A percentile compares a stretch with the other conserved stretches of the same genome.
phyloP scores from a whole-genome alignment of 2,888 invertebrate genomes.

The Cerastis leucographa region DNA sequence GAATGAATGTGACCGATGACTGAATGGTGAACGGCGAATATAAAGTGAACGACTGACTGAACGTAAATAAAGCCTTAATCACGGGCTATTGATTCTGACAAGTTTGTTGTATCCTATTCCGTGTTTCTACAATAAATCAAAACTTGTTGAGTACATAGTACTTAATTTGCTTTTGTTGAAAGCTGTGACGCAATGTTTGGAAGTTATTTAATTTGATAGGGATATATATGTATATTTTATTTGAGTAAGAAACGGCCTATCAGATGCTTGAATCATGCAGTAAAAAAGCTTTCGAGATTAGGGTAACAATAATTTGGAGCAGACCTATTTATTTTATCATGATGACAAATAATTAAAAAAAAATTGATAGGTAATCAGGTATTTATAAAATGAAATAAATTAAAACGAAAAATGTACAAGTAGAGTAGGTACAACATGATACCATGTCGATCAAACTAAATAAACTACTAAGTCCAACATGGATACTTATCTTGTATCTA shows the following conservation, averaged over 20 bases:
- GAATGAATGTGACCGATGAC: slow-evolving; percentile 27
- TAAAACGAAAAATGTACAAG: not conserved
- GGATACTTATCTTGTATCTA: not conserved
- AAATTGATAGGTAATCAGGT: not conserved
- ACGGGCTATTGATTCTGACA: slow-evolving; percentile 34
- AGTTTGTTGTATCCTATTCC: slow-evolving; percentile 11
- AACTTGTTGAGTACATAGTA: slow-evolving; percentile 15
- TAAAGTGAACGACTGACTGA: slow-evolving; percentile 38
- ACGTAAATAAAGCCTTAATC: slow-evolving; percentile 31
- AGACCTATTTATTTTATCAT: not conserved
- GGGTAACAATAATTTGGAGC: slow-evolving; percentile 21
- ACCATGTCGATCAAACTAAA: not conserved
- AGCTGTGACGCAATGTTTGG: not conserved
- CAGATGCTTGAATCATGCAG: not conserved
- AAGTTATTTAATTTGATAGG: slow-evolving; percentile 2
- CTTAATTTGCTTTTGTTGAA: slow-evolving; percentile 39
- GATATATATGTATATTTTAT: slow-evolving; percentile 2
- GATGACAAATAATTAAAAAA: not conserved
- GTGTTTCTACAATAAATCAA: slow-evolving; percentile 36
- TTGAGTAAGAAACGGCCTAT: not conserved
- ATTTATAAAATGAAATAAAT: not conserved
- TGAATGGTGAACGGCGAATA: slow-evolving; percentile 32
- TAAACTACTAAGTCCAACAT: not conserved
- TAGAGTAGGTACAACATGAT: not conserved
- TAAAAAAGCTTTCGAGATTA: slow-evolving; percentile 15